Percentiles rank a stretch among this genome's conserved stretches.
phyloP scores from a whole-genome alignment of 2,113 vertebrate genomes.

The Cyrtonyx montezumae region DNA sequence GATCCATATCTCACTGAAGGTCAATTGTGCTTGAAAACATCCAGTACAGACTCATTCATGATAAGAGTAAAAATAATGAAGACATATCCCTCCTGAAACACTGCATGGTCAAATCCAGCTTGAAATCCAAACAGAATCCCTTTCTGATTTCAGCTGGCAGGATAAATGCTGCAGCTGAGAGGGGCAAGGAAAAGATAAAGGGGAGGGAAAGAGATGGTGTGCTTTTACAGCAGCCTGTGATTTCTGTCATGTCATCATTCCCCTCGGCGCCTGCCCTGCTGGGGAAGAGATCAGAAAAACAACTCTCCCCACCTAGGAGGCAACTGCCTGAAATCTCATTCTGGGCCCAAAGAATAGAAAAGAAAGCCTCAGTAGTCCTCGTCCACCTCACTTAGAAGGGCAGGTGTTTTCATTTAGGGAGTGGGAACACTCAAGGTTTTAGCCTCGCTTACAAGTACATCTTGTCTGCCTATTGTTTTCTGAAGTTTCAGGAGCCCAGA shows the following conservation, averaged over 20 bases:
- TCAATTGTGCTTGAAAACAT: conserved; percentile 61
- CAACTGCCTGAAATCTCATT: background rate
- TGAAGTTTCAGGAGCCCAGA: background rate
- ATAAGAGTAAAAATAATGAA: conserved; percentile 55
- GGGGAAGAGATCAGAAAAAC: background rate
- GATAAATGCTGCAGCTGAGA: conserved; percentile 29
- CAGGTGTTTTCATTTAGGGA: background rate
- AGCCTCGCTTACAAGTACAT: background rate
- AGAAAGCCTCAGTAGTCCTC: background rate
- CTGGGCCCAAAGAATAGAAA: background rate
- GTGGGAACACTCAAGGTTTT: background rate
- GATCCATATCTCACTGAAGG: conserved; percentile 56
- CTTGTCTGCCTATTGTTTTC: background rate
- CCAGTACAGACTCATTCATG: conserved; percentile 53
- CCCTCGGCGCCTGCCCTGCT: conserved; percentile 1
- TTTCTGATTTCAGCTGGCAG: conserved; percentile 10
- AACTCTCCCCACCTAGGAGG: background rate
- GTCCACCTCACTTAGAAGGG: background rate
- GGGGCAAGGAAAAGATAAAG: background rate
- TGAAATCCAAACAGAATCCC: conserved; percentile 20
- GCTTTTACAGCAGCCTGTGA: conserved; percentile 22
- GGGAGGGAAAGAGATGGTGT: background rate
- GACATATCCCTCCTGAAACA: background rate
- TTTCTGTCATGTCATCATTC: background rate
- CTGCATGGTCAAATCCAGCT: background rate